A percentile compares a stretch with the other conserved stretches of the same genome.
Evolutionary conservation across 1,140 invertebrate genomes (phyloP).

Genomic region (Psix sp.): DNA sequence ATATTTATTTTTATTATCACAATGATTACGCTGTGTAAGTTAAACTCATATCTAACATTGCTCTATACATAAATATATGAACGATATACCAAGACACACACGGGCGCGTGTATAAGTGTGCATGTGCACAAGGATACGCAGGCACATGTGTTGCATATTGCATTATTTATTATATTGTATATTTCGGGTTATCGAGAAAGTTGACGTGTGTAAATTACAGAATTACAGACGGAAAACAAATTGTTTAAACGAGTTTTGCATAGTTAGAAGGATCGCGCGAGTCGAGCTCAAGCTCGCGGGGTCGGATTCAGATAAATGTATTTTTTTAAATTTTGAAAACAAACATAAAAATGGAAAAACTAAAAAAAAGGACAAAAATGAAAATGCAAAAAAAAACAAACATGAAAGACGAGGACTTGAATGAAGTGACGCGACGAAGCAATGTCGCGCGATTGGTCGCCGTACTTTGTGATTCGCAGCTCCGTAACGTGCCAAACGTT

Average conservation of each 20-base stretch:
- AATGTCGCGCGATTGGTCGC: too few species aligned
- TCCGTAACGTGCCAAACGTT: not conserved
- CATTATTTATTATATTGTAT: constrained; percentile 59
- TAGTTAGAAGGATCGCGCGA: constrained; percentile 62
- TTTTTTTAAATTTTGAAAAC: constrained; percentile 77
- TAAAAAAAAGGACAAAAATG: constrained; percentile 36
- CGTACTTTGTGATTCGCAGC: not conserved
- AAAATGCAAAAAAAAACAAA: constrained; percentile 12
- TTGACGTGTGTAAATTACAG: constrained; percentile 51
- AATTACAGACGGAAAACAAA: constrained; percentile 49
- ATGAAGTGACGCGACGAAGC: too few species aligned
- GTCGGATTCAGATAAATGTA: constrained; percentile 75
- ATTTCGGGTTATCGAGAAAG: constrained; percentile 57
- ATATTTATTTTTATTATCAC: constrained; percentile 66
- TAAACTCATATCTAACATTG: constrained; percentile 61
- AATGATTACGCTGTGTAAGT: constrained; percentile 64
- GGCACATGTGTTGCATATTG: constrained; percentile 56
- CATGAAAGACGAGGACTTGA: not conserved
- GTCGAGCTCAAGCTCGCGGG: constrained; percentile 59
- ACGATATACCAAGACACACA: constrained; percentile 29
- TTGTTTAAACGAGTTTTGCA: constrained; percentile 69
- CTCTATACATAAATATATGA: constrained; percentile 55
- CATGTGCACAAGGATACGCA: constrained; percentile 38
- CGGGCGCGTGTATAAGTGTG: constrained; percentile 21
- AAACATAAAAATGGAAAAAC: constrained; percentile 61